Conservation (phyloP, 2,113 vertebrate species). For the Tenrec ecaudatus region DNA sequence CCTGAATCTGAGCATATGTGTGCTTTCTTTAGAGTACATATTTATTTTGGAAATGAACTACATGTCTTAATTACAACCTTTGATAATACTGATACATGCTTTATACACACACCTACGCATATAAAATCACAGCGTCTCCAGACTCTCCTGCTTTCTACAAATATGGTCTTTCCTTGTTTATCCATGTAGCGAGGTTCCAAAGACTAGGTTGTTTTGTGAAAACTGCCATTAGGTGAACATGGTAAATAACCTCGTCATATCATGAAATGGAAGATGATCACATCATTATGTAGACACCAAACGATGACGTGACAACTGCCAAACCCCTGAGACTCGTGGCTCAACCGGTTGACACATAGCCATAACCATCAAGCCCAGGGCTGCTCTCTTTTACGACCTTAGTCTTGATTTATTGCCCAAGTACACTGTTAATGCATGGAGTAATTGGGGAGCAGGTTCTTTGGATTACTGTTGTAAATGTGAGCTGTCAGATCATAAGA, state of each 20-base stretch:
- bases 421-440: background rate
- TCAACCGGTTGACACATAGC: background rate
- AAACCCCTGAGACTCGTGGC: too few relatives aligned
- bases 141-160: background rate
- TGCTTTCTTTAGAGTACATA: background rate
- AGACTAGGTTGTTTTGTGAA: background rate
- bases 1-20: conserved; percentile 8
- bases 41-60: conserved; percentile 36
- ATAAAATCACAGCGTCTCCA: background rate
- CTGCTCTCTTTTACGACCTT: background rate
- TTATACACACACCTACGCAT: background rate
- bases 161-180: background rate
- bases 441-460: background rate
- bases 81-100: background rate
- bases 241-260: background rate
- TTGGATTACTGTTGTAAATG: background rate
- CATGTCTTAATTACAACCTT: background rate
- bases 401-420: background rate
- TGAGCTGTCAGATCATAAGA: background rate
- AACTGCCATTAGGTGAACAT: background rate
- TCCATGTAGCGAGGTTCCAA: background rate
- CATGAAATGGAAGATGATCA: background rate
- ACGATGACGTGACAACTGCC: background rate
- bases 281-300: background rate
- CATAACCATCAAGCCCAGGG: too few relatives aligned